Percentiles rank a stretch among this genome's conserved stretches.
Conservation (phyloP, 2,113 vertebrate species). For the Lampris megalopsis region DNA sequence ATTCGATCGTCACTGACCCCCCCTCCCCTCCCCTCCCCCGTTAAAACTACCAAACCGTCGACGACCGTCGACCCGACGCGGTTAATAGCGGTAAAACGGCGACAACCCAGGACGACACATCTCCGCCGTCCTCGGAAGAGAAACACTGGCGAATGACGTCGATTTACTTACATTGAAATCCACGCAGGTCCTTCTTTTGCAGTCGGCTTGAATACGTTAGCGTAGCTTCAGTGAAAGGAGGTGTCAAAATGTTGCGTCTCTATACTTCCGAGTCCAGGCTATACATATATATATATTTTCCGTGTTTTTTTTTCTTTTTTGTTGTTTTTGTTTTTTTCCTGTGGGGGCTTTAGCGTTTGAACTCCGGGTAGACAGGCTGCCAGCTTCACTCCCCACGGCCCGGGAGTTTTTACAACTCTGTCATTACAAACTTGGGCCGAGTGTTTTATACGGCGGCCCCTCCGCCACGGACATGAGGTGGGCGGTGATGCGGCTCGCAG, state of each 20-base stretch:
- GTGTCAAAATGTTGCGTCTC: conserved; percentile 43
- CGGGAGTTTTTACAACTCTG: conserved; percentile 87
- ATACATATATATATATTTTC: no score
- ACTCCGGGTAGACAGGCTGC: conserved; percentile 24
- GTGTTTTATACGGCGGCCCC: conserved; percentile 79
- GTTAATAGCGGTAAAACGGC: not conserved
- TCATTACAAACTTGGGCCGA: conserved; percentile 76
- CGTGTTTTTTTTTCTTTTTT: no score
- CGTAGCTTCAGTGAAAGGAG: not conserved
- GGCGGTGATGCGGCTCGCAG: conserved; percentile 82
- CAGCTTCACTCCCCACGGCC: conserved; percentile 73
- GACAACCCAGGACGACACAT: not conserved
- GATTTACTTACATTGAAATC: conserved; percentile 73
- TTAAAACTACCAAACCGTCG: not conserved
- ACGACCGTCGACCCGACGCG: no score
- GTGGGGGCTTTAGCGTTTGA: conserved; percentile 25
- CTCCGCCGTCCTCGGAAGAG: no score
- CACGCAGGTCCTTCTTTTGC: conserved; percentile 58
- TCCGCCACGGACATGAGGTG: conserved; percentile 79
- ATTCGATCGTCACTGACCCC: no score
- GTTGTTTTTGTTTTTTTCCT: not conserved
- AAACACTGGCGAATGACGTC: no score
- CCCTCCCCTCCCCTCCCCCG: no score
- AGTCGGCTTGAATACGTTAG: conserved; percentile 28
- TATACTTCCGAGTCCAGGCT: conserved; percentile 62